phyloP scores from a whole-genome alignment of 2,888 invertebrate genomes.

The Dryobota labecula region DNA sequence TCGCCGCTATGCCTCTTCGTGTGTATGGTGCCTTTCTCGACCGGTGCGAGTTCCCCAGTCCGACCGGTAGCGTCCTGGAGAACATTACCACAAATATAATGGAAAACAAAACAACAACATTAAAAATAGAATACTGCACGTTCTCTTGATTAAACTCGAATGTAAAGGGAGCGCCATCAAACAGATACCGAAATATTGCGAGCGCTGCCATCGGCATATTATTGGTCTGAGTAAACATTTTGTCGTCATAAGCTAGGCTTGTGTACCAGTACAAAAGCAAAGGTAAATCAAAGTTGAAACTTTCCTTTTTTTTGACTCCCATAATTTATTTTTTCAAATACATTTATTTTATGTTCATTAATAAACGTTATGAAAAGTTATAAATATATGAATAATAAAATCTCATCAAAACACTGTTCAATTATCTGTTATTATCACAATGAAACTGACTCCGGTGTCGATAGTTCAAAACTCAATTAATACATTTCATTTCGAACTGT shows the following conservation, averaged over 20 bases:
- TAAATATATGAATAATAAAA: neutral
- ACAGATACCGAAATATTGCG: neutral
- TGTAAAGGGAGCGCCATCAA: neutral
- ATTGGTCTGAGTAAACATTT: neutral
- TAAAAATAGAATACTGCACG: neutral
- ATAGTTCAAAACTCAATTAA: neutral
- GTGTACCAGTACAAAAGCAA: neutral
- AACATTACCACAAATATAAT: conserved; percentile 67
- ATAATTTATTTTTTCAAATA: too few species aligned
- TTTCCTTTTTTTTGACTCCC: neutral
- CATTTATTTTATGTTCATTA: neutral
- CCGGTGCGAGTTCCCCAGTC: conserved; percentile 91
- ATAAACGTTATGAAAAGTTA: neutral
- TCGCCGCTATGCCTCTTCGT: conserved; percentile 98
- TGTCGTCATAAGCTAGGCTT: neutral
- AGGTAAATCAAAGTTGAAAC: neutral
- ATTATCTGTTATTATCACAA: neutral
- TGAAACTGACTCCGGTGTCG: neutral
- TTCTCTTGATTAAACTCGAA: neutral
- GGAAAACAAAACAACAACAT: neutral
- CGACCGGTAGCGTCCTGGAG: conserved; percentile 85
- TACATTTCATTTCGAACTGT: too few species aligned
- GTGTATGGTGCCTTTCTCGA: conserved; percentile 98
- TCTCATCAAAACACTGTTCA: neutral
- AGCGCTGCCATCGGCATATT: neutral